Conservation (phyloP, 2,113 vertebrate genomes). For the Coregonus clupeaformis region DNA sequence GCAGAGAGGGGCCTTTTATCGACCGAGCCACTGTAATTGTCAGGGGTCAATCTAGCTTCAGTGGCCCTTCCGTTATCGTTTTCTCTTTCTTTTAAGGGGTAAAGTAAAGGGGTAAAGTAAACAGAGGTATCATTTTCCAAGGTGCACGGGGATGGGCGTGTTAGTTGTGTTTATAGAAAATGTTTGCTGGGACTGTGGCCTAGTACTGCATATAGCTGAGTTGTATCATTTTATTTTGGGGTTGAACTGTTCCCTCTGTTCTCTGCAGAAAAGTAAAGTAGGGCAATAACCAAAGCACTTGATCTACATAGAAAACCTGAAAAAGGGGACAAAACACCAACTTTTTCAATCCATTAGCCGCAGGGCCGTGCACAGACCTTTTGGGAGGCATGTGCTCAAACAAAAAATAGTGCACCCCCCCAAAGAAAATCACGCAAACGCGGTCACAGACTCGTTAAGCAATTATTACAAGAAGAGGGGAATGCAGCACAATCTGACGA, state of each 20-base stretch:
- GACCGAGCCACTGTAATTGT: slow-evolving; percentile 48
- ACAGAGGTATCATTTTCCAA: not conserved
- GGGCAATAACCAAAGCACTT: slow-evolving; percentile 1
- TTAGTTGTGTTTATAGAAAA: not conserved
- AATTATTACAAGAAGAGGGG: no score
- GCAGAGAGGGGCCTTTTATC: slow-evolving; percentile 35
- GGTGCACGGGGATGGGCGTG: not conserved
- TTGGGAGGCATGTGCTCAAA: no score
- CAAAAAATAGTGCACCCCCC: no score
- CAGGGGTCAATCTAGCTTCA: slow-evolving; percentile 37
- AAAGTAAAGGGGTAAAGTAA: no score
- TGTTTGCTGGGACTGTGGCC: not conserved
- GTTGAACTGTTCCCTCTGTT: slow-evolving; percentile 10
- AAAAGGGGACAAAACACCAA: slow-evolving; percentile 1
- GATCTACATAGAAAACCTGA: slow-evolving; percentile 18
- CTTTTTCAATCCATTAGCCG: not conserved
- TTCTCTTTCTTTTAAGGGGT: no score
- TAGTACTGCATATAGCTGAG: not conserved
- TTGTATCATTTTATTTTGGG: not conserved
- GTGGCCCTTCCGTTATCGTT: not conserved
- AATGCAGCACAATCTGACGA: not conserved
- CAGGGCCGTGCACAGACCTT: no score
- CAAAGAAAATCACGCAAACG: no score
- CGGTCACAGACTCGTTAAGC: no score
- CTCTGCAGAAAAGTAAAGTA: slow-evolving; percentile 16